phyloP scores from a whole-genome alignment of 2,888 invertebrate genomes.

The Agrochola macilenta region DNA sequence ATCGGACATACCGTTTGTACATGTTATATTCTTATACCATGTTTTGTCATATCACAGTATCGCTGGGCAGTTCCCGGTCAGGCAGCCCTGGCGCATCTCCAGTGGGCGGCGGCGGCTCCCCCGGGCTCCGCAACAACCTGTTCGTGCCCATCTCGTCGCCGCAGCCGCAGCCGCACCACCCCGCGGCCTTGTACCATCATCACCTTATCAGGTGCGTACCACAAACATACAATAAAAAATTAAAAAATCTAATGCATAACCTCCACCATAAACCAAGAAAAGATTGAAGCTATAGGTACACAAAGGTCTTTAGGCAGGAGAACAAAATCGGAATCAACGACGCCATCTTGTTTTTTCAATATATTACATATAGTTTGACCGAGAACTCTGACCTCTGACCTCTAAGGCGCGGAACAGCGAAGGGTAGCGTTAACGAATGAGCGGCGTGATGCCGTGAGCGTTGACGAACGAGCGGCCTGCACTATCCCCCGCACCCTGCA shows the following conservation, averaged over 20 bases:
- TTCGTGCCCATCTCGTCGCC: conserved; percentile 97
- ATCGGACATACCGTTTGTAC: neutral
- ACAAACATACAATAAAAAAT: too few relatives aligned
- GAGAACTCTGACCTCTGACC: too few relatives aligned
- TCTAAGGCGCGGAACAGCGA: too few relatives aligned
- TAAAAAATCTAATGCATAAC: neutral
- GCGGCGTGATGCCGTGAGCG: too few relatives aligned
- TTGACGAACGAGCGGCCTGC: too few relatives aligned
- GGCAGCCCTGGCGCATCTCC: conserved; percentile 97
- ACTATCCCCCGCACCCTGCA: too few relatives aligned
- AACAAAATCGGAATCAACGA: neutral
- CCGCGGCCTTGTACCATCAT: conserved; percentile 72
- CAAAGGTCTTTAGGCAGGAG: too few relatives aligned
- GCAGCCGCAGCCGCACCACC: conserved; percentile 87
- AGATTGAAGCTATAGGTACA: neutral
- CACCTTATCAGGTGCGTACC: conserved; percentile 78
- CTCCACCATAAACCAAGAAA: neutral
- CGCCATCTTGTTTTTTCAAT: neutral
- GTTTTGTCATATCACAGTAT: conserved; percentile 90
- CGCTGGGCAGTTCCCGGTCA: conserved; percentile 97
- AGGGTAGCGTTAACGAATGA: too few relatives aligned
- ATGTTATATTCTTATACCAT: neutral
- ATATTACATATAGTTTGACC: too few relatives aligned
- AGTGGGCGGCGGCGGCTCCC: conserved; percentile 96
- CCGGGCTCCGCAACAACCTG: conserved; percentile 95